A percentile compares a stretch with the other conserved stretches of the same genome.
These are phyloP conservation scores for Coracopsis vasa DNA, from an alignment of 2,113 vertebrate genomes.

Conservation along the genomic window DNA sequence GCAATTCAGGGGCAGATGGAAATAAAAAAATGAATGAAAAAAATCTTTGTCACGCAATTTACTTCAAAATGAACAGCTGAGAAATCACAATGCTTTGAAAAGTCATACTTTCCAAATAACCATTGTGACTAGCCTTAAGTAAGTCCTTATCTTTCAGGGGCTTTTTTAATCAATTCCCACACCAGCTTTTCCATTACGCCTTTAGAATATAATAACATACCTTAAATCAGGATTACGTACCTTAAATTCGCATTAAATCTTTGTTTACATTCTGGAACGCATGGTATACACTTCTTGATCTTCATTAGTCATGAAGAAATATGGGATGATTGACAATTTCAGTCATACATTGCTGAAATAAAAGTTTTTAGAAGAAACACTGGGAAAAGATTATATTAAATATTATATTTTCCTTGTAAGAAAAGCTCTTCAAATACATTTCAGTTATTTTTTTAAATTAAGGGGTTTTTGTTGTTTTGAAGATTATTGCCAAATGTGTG, in stretches of 20 bases:
- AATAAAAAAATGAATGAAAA: neutral
- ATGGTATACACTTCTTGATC: neutral
- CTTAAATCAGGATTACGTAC: neutral
- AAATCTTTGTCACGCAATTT: neutral
- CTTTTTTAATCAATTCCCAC: neutral
- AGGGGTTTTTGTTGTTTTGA: rapidly evolving
- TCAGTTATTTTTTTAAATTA: neutral
- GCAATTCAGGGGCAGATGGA: neutral
- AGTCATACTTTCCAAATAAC: neutral
- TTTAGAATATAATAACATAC: neutral
- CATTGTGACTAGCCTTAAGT: neutral
- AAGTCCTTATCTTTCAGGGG: neutral
- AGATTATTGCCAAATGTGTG: neutral
- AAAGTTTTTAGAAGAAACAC: neutral
- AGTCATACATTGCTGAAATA: neutral
- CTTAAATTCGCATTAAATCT: neutral
- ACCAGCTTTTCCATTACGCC: neutral
- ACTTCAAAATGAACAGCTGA: neutral
- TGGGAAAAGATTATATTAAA: neutral
- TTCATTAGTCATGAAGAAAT: neutral
- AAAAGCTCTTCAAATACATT: neutral
- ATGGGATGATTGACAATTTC: neutral
- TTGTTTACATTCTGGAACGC: neutral
- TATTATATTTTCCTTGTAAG: neutral
- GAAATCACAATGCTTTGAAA: neutral